These are phyloP conservation scores for Drosophila pandora DNA, from an alignment of 1,140 invertebrate species.

Conservation along the genomic window DNA sequence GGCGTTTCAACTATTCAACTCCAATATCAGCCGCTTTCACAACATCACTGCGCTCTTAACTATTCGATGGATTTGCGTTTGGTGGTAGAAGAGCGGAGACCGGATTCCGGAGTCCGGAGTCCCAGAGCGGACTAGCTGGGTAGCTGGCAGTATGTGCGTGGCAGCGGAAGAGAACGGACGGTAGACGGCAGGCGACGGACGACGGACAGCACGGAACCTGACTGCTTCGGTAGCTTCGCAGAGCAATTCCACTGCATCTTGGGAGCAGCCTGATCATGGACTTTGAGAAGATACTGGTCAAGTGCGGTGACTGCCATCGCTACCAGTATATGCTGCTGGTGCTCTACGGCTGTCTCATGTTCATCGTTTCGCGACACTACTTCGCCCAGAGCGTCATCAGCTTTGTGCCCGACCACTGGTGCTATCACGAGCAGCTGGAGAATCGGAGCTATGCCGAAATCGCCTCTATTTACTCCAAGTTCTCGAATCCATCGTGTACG, in stretches of 20 bases:
- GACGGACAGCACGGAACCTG: conserved; percentile 7
- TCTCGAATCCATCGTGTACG: conserved; percentile 66
- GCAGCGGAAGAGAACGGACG: conserved; percentile 65
- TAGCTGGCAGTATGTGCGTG: conserved; percentile 66
- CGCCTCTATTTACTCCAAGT: conserved; percentile 56
- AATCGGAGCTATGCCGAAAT: conserved; percentile 57
- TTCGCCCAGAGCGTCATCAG: conserved; percentile 85
- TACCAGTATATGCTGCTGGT: conserved; percentile 86
- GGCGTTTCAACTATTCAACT: conserved; percentile 37
- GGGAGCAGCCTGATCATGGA: conserved; percentile 74
- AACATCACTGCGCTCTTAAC: conserved; percentile 53
- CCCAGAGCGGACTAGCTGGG: conserved; percentile 12
- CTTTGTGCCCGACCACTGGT: conserved; percentile 84
- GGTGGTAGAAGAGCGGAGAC: conserved; percentile 18
- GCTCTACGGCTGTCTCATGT: conserved; percentile 85
- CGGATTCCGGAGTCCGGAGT: conserved; percentile 6
- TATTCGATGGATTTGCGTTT: conserved; percentile 6
- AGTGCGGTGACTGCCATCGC: conserved; percentile 86
- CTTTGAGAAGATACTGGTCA: conserved; percentile 86
- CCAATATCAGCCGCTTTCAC: conserved; percentile 54
- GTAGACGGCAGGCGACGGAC: conserved; percentile 5
- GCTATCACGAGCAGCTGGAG: conserved; percentile 67
- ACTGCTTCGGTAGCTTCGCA: background rate
- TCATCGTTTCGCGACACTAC: conserved; percentile 85
- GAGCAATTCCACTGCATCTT: conserved; percentile 15